phyloP scores from a whole-genome alignment of 2,888 invertebrate genomes.

The Nomada hirtipes region DNA sequence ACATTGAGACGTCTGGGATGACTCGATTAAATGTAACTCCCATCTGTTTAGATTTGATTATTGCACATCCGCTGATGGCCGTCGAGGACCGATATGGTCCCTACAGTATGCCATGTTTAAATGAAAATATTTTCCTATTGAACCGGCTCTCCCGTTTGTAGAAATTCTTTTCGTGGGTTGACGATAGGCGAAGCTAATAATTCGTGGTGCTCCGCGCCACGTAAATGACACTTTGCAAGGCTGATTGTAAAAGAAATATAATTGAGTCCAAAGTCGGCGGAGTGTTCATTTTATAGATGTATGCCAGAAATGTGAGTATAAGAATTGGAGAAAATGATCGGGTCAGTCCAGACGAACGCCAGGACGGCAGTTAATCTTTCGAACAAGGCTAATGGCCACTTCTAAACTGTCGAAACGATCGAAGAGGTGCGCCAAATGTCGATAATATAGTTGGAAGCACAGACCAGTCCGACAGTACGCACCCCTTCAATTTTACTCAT shows the following conservation, averaged over 20 bases:
- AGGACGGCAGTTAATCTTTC: constrained; percentile 69
- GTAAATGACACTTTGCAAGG: neutral
- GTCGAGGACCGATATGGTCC: constrained; percentile 22
- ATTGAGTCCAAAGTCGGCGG: neutral
- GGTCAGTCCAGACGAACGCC: constrained; percentile 36
- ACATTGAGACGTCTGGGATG: constrained; percentile 67
- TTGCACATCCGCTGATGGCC: constrained; percentile 65
- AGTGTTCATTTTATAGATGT: too few relatives aligned
- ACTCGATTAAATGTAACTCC: constrained; percentile 79
- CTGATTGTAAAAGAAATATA: too few relatives aligned
- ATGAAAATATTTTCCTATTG: neutral
- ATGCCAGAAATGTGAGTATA: constrained; percentile 6
- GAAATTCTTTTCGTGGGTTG: neutral
- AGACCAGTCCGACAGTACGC: constrained; percentile 48
- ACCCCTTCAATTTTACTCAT: constrained; percentile 52
- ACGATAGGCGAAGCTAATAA: too few relatives aligned
- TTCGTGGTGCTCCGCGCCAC: neutral
- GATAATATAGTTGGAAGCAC: constrained; percentile 63
- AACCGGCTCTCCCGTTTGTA: neutral
- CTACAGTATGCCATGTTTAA: neutral
- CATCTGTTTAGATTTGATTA: constrained; percentile 80
- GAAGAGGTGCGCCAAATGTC: constrained; percentile 67
- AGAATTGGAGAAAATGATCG: neutral
- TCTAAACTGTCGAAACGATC: constrained; percentile 64
- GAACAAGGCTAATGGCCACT: constrained; percentile 71